Evolutionary conservation across 2,797 vertebrate genomes (phyloP), one percentile per base, ranked within the genome.

Genomic region (Valencia hispanica): DNA sequence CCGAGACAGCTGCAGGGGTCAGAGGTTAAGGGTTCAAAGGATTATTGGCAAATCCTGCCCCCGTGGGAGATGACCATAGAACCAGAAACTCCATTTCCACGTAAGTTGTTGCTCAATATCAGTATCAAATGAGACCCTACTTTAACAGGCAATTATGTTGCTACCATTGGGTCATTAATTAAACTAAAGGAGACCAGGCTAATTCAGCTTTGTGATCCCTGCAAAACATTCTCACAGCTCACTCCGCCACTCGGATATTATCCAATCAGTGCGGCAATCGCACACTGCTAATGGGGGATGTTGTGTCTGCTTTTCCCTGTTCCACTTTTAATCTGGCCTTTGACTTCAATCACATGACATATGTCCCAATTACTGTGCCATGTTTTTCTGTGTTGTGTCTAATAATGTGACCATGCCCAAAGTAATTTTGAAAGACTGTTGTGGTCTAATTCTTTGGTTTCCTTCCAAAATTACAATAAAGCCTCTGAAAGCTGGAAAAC

Each of bases 141-240:
- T 91, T 88, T 88, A 82, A 91, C 86, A 81, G 88, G 85, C 87
- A 90, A 91, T 93, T 88, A 91, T 66, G 75, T 79, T 57, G 78
- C 87, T 73, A 85, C 83, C 79, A 84, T 75, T n/a, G 51, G 87
- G 84, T 91, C 87, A 88, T 92, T 93, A 93, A 93, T 94, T 92
- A 92, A 86, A 90, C 82, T 27, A 70, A 87, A 81, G 86, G 86
- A 80, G 74, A 84, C 84, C 86, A 51, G 86, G 84, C 84, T 90
- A 92, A 93, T 92, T 90, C 86, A 75, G 82, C 89, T 90, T 69
- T 82, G 80, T 92, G 87, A 91, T n/a, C 86, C 87, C 82, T 14
- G 83, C 73, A 79, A 78, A 87, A 83, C 76, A 73, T 80, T 81
- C 83, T 88, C 80, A 80, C 75, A 81, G 87, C 84, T 90, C 84